phyloP scores from a whole-genome alignment of 2,888 invertebrate genomes.

The Agrochola litura region DNA sequence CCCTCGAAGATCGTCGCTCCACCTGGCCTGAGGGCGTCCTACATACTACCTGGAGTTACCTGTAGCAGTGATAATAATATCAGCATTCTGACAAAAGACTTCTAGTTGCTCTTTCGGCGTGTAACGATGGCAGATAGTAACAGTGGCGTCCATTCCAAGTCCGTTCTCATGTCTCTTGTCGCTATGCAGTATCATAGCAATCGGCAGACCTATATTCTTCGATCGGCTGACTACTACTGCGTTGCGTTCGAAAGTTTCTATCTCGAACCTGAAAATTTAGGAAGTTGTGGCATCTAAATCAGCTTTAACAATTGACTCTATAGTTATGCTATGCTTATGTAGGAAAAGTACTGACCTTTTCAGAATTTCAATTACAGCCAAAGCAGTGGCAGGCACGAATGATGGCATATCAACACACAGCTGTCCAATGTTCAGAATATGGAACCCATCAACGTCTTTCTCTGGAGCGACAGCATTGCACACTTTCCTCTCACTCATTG shows the following conservation, averaged over 20 bases:
- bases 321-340: not conserved
- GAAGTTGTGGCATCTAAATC: not conserved
- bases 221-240: constrained; percentile 97
- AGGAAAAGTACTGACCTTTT: constrained; percentile 87
- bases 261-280: constrained; percentile 82
- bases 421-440: constrained; percentile 95
- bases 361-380: constrained; percentile 93
- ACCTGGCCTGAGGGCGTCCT: not conserved
- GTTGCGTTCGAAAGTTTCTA: constrained; percentile 96
- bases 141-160: constrained; percentile 95
- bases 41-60: constrained; percentile 80
- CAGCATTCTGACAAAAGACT: constrained; percentile 93
- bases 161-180: constrained; percentile 93
- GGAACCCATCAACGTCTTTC: constrained; percentile 98
- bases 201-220: constrained; percentile 97
- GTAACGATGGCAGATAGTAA: constrained; percentile 96
- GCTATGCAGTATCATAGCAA: constrained; percentile 95
- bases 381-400: constrained; percentile 95
- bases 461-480: constrained; percentile 95
- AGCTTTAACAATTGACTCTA: not conserved
- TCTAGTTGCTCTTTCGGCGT: constrained; percentile 95
- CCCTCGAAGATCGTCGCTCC: not conserved
- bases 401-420: constrained; percentile 93
- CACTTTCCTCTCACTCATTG: constrained; percentile 93
- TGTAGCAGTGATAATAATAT: constrained; percentile 95